These are phyloP conservation scores for Liopterus haemorrhoidalis DNA, from an alignment of 2,888 invertebrate genomes.

Conservation along the genomic window DNA sequence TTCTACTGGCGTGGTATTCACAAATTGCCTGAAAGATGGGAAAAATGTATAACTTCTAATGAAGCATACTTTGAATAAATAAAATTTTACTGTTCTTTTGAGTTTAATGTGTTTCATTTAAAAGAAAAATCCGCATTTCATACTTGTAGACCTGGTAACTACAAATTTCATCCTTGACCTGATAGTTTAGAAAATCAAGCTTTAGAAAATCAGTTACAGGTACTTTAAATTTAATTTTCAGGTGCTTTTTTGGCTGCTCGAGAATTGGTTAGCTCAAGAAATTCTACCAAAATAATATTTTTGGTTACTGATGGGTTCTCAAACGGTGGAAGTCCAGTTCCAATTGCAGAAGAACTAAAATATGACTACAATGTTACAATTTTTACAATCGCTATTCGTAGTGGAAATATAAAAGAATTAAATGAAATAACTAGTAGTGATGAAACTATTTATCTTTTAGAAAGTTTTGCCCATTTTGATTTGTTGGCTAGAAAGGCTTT, in stretches of 20 bases:
- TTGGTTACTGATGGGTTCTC: constrained; percentile 67
- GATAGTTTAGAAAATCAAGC: too few species aligned
- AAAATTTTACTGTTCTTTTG: too few species aligned
- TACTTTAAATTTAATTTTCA: too few species aligned
- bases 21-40: too few species aligned
- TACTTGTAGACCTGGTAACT: too few species aligned
- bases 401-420: constrained; percentile 59
- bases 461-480: constrained; percentile 64
- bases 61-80: too few species aligned
- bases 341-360: constrained; percentile 53
- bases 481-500: constrained; percentile 60
- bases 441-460: constrained; percentile 58
- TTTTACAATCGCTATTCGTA: constrained; percentile 56
- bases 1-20: too few species aligned
- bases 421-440: constrained; percentile 59
- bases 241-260: constrained; percentile 58
- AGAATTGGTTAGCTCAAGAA: constrained; percentile 37
- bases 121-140: too few species aligned
- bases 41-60: too few species aligned
- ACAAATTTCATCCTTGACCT: too few species aligned
- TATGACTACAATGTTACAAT: constrained; percentile 47
- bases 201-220: too few species aligned
- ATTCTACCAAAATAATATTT: constrained; percentile 53
- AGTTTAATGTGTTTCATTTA: too few species aligned
- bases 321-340: constrained; percentile 61